Evolutionary conservation across 2,113 vertebrate species (phyloP).

Genomic region (Sterrhoptilus dennistouni): DNA sequence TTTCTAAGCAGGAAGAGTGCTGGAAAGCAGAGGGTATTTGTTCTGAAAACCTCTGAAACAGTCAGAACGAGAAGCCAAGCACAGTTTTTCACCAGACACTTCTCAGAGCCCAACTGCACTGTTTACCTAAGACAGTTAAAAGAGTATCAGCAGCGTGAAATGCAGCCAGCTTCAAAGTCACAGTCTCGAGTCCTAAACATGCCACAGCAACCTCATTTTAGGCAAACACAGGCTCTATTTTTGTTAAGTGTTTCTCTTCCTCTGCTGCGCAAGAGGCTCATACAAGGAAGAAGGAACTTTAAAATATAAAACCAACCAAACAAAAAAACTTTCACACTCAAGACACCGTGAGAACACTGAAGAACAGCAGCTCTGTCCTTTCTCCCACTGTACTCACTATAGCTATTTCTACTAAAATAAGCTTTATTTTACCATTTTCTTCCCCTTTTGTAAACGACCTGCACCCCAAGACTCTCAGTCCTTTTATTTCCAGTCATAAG

Average conservation of each 20-base stretch:
- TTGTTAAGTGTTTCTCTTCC: slow-evolving; percentile 12
- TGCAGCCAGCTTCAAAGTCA: slow-evolving; percentile 53
- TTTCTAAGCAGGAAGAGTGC: neutral
- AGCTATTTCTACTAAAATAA: neutral
- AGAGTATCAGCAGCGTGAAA: slow-evolving; percentile 43
- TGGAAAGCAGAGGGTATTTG: slow-evolving; percentile 25
- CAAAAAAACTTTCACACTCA: neutral
- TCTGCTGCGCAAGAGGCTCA: slow-evolving; percentile 10
- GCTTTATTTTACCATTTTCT: neutral
- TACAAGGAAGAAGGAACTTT: slow-evolving; percentile 1
- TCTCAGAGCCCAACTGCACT: neutral
- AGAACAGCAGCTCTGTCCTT: neutral
- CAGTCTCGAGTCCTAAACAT: slow-evolving; percentile 20
- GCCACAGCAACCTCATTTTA: slow-evolving; percentile 52
- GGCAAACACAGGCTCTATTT: slow-evolving; percentile 47
- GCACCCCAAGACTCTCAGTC: neutral
- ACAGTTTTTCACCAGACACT: neutral
- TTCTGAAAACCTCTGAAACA: slow-evolving; percentile 29
- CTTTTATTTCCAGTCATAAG: neutral
- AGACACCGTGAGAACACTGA: neutral
- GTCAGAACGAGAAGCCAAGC: neutral
- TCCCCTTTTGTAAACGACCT: neutral
- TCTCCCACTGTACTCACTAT: neutral
- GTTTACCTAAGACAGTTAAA: slow-evolving; percentile 53
- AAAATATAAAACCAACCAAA: neutral